Conservation (phyloP, 2,888 invertebrate species). For the Bedellia somnulentella region DNA sequence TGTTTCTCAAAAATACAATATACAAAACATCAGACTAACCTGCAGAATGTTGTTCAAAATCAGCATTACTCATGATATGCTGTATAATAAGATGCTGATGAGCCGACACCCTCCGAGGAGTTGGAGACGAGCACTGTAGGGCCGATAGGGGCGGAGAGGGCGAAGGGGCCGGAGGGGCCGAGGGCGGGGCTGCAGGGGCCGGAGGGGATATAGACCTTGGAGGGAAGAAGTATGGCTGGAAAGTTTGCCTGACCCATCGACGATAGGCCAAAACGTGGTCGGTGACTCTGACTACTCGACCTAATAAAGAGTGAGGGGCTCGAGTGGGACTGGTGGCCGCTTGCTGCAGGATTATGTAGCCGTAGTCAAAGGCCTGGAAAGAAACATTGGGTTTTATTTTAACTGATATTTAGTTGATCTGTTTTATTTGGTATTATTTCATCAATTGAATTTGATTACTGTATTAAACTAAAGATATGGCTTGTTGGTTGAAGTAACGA, state of each 20-base stretch:
- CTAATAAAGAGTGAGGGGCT: conserved; percentile 70
- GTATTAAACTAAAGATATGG: too few relatives aligned
- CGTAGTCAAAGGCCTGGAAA: conserved; percentile 95
- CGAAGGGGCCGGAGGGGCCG: conserved; percentile 2
- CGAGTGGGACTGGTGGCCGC: conserved; percentile 61
- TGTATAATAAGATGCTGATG: conserved; percentile 53
- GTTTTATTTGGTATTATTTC: too few relatives aligned
- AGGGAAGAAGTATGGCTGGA: conserved; percentile 46
- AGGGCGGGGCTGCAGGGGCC: conserved; percentile 5
- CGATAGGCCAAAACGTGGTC: conserved; percentile 82
- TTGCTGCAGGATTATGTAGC: conserved; percentile 81
- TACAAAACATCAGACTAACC: too few relatives aligned
- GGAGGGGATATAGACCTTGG: conserved; percentile 10
- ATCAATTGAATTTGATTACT: too few relatives aligned
- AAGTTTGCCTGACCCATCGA: conserved; percentile 49
- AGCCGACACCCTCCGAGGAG: conserved; percentile 49
- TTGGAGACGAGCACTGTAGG: conserved; percentile 51
- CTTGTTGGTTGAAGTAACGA: too few relatives aligned
- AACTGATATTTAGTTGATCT: too few relatives aligned
- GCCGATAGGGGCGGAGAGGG: conserved; percentile 45
- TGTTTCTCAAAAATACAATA: too few relatives aligned
- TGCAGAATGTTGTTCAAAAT: too few relatives aligned
- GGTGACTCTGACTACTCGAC: conserved; percentile 89
- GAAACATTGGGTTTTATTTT: too few relatives aligned
- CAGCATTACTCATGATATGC: conserved; percentile 51